Conservation (phyloP, 2,113 vertebrate genomes). For the Mystacornis crossleyi region DNA sequence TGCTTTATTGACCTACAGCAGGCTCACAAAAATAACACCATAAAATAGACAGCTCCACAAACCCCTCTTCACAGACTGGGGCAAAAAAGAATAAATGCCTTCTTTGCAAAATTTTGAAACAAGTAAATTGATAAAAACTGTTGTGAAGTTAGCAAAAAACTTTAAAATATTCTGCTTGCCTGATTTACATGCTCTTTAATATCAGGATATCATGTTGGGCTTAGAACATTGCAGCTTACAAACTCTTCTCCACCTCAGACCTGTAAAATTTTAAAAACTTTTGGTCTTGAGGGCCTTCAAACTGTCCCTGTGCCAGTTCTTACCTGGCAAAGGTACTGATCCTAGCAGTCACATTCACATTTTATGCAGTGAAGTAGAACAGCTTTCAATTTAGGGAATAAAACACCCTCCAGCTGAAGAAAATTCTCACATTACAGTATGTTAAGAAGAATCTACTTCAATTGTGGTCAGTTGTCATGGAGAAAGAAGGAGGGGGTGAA, state of each 20-base stretch:
- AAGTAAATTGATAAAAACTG: not conserved
- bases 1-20: constrained; percentile 16
- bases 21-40: not conserved
- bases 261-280: not conserved
- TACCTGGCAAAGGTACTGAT: constrained; percentile 47
- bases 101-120: not conserved
- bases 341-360: not conserved
- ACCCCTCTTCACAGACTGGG: not conserved
- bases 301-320: not conserved
- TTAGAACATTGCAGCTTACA: not conserved
- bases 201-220: not conserved
- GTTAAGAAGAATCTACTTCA: constrained; percentile 79
- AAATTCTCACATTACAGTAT: constrained; percentile 82
- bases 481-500: not conserved
- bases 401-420: constrained; percentile 81
- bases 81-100: not conserved
- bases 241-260: not conserved
- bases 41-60: not conserved
- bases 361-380: constrained; percentile 60
- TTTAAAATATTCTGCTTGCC: constrained; percentile 14
- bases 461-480: constrained; percentile 81
- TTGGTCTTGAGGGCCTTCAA: not conserved
- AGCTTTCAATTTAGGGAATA: constrained; percentile 78
- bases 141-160: not conserved
- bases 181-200: not conserved